Evolutionary conservation across 1,140 invertebrate species (phyloP).

Genomic region (Sycophila sp.): DNA sequence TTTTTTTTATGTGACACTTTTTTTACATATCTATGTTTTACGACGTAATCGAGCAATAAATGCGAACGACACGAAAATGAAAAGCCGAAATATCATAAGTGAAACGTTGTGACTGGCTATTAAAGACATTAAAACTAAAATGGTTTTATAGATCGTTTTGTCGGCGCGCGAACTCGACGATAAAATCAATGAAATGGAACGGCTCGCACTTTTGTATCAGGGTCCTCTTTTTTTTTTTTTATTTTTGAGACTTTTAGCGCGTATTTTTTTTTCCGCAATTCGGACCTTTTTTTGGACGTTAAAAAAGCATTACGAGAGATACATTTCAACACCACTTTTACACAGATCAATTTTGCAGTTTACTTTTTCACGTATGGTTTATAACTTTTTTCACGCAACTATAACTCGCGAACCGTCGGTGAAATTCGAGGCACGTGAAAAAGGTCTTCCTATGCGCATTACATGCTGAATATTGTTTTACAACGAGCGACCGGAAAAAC

Average conservation of each 20-base stretch:
- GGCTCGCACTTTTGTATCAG: background rate
- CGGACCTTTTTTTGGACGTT: background rate
- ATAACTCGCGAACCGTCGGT: background rate
- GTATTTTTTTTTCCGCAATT: background rate
- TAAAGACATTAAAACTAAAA: slow-evolving; percentile 13
- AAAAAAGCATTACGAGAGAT: background rate
- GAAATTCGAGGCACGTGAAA: background rate
- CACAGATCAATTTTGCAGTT: slow-evolving; percentile 5
- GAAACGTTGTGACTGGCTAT: too few relatives aligned
- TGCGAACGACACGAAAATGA: too few relatives aligned
- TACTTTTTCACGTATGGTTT: slow-evolving; percentile 1
- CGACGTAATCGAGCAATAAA: too few relatives aligned
- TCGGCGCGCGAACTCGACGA: background rate
- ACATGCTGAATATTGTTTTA: background rate
- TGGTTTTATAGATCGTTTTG: background rate
- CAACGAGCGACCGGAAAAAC: background rate
- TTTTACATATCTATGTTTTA: too few relatives aligned
- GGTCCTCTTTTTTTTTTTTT: background rate
- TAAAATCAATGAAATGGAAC: slow-evolving; percentile 11
- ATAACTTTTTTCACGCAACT: slow-evolving; percentile 2
- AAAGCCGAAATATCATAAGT: too few relatives aligned
- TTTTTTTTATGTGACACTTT: too few relatives aligned
- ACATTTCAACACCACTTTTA: slow-evolving; percentile 17
- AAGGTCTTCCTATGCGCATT: background rate
- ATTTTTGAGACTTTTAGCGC: background rate